These are phyloP conservation scores for Anaspis maculata DNA, from an alignment of 2,888 invertebrate species.

Conservation along the genomic window DNA sequence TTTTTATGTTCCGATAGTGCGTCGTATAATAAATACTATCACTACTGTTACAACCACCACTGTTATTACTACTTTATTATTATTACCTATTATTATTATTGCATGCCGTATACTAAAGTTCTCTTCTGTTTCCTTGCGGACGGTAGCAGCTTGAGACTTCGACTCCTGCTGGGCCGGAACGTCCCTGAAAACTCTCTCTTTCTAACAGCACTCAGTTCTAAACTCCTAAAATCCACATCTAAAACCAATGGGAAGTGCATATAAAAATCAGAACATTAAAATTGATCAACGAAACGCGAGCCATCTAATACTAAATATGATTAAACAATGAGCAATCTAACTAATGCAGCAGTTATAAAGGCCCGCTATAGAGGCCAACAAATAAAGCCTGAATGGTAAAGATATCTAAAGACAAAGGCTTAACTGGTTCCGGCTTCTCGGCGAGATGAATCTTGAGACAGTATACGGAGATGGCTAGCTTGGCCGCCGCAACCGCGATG, in stretches of 20 bases:
- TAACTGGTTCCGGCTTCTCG: slow-evolving; percentile 13
- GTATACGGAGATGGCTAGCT: slow-evolving; percentile 26
- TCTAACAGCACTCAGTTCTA: slow-evolving; percentile 37
- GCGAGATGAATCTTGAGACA: slow-evolving; percentile 11
- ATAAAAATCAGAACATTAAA: slow-evolving; percentile 11
- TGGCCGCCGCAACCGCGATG: slow-evolving; percentile 33
- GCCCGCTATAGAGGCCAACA: slow-evolving; percentile 10
- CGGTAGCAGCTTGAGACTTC: slow-evolving; percentile 40
- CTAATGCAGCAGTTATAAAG: slow-evolving; percentile 14
- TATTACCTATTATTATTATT: slow-evolving; percentile 5
- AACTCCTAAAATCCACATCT: slow-evolving; percentile 17
- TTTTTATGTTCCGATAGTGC: slow-evolving; percentile 10
- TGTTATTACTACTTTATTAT: background rate
- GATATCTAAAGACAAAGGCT: slow-evolving; percentile 14
- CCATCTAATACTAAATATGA: too few species aligned
- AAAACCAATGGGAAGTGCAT: slow-evolving; percentile 11
- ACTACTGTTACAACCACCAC: background rate
- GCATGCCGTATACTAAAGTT: slow-evolving; percentile 23
- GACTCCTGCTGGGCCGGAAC: slow-evolving; percentile 41
- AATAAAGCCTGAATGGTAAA: slow-evolving; percentile 18
- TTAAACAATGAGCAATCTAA: slow-evolving; percentile 8
- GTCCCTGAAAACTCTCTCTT: slow-evolving; percentile 42
- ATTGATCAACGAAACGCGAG: slow-evolving; percentile 13
- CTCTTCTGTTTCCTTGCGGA: slow-evolving; percentile 27
- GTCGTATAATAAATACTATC: slow-evolving; percentile 1